Percentiles rank a stretch among this genome's conserved stretches.
phyloP scores from a whole-genome alignment of 2,888 invertebrate genomes.

The Lepeophtheirus nordmannii region DNA sequence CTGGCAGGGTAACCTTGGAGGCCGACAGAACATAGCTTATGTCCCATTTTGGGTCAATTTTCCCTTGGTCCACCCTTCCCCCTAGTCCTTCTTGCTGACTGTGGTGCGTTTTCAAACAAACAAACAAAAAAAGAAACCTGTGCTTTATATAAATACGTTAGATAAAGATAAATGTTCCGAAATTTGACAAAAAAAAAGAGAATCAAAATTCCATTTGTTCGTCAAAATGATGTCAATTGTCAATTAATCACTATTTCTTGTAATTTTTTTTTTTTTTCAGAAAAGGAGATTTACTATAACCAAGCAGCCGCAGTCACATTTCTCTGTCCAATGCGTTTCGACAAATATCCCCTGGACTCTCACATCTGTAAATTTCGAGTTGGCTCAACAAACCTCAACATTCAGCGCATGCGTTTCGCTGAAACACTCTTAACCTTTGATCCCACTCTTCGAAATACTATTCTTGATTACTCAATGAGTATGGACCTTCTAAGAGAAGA shows the following conservation, averaged over 20 bases:
- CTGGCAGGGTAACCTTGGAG: no score
- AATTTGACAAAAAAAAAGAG: no score
- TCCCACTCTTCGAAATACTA: slow-evolving; percentile 16
- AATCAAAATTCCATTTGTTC: no score
- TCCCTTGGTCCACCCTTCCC: no score
- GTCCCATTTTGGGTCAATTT: no score
- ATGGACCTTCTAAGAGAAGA: background rate
- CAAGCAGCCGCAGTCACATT: slow-evolving; percentile 20
- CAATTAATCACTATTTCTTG: background rate
- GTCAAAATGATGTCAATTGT: no score
- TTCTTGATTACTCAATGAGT: slow-evolving; percentile 19
- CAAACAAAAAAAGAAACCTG: no score
- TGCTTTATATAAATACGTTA: no score
- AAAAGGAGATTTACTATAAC: slow-evolving; percentile 20
- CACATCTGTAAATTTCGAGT: slow-evolving; percentile 24
- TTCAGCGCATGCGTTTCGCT: slow-evolving; percentile 15
- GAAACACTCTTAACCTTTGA: slow-evolving; percentile 12
- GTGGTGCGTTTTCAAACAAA: no score
- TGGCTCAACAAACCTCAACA: slow-evolving; percentile 22
- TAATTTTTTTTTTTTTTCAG: background rate
- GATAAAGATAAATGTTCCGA: no score
- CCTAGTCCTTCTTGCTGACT: no score
- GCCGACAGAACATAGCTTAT: no score
- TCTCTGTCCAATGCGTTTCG: slow-evolving; percentile 23
- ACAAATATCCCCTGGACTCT: slow-evolving; percentile 18